phyloP scores from a whole-genome alignment of 2,113 vertebrate species.

The Thunnus thynnus region DNA sequence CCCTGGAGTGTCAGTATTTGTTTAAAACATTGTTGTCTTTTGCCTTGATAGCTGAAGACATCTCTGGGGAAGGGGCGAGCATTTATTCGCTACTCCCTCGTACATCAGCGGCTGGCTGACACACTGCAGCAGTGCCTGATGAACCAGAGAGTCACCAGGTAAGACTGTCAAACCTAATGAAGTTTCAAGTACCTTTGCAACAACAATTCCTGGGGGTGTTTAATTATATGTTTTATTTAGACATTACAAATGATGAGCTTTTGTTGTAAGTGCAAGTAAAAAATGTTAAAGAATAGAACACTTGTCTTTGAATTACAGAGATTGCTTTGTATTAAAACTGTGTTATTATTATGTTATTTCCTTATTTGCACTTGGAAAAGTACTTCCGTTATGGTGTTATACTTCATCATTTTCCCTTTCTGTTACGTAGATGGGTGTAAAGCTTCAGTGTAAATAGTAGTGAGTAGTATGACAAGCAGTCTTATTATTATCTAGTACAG shows the following conservation, averaged over 20 bases:
- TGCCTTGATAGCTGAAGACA: constrained; percentile 89
- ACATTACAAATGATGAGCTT: background rate
- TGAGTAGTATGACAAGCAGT: too few relatives aligned
- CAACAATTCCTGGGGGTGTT: background rate
- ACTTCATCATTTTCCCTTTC: background rate
- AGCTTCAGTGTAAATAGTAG: too few relatives aligned
- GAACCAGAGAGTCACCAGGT: constrained; percentile 95
- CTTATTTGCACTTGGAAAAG: background rate
- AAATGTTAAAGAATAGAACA: background rate
- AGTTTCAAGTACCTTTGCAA: background rate
- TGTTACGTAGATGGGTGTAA: background rate
- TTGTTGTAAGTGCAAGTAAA: too few relatives aligned
- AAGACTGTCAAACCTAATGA: constrained; percentile 22
- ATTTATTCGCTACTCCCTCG: constrained; percentile 94
- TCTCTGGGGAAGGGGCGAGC: constrained; percentile 96
- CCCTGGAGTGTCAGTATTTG: background rate
- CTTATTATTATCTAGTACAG: too few relatives aligned
- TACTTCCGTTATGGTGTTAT: background rate
- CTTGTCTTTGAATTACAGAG: background rate
- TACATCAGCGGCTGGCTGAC: constrained; percentile 95
- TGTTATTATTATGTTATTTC: background rate
- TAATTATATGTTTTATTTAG: too few relatives aligned
- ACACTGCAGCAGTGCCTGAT: constrained; percentile 97
- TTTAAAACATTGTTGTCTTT: background rate
- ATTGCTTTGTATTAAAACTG: background rate